phyloP scores from a whole-genome alignment of 1,140 invertebrate species.

The Drosophila pallidifrons region DNA sequence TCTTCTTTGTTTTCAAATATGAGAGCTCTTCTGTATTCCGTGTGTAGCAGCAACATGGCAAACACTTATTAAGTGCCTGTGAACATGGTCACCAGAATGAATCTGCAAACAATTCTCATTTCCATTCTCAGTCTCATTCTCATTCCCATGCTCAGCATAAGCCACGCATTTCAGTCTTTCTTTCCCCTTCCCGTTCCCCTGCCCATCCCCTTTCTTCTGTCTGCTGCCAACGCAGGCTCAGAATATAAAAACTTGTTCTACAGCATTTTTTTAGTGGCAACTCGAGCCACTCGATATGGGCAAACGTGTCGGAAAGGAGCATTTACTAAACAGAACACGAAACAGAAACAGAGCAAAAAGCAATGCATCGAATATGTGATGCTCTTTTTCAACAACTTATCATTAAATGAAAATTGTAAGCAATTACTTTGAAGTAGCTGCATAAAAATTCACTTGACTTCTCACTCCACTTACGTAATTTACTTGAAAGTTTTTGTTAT shows the following conservation, averaged over 20 bases:
- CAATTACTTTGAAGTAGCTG: too few relatives aligned
- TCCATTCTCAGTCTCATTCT: not conserved
- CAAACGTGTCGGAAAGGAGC: conserved; percentile 48
- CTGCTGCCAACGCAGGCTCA: conserved; percentile 29
- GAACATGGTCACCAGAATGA: conserved; percentile 47
- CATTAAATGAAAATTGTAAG: not conserved
- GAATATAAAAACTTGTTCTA: conserved; percentile 67
- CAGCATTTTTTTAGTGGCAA: conserved; percentile 56
- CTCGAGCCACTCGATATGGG: conserved; percentile 46
- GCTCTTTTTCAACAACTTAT: conserved; percentile 3
- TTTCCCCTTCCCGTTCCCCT: not conserved
- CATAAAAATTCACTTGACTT: too few relatives aligned
- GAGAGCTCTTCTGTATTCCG: conserved; percentile 7
- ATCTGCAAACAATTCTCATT: conserved; percentile 42
- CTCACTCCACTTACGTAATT: not conserved
- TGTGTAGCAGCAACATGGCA: conserved; percentile 13
- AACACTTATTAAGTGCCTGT: conserved; percentile 71
- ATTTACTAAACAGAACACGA: conserved; percentile 27
- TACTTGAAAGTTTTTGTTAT: not conserved
- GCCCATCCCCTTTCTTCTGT: not conserved
- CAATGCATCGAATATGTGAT: conserved; percentile 17
- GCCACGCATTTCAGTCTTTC: conserved; percentile 48
- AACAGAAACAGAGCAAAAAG: conserved; percentile 35
- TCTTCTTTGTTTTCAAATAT: conserved; percentile 33
- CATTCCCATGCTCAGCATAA: conserved; percentile 64